Conservation (phyloP, 1,140 invertebrate genomes). For the Dinoponera quadriceps region DNA sequence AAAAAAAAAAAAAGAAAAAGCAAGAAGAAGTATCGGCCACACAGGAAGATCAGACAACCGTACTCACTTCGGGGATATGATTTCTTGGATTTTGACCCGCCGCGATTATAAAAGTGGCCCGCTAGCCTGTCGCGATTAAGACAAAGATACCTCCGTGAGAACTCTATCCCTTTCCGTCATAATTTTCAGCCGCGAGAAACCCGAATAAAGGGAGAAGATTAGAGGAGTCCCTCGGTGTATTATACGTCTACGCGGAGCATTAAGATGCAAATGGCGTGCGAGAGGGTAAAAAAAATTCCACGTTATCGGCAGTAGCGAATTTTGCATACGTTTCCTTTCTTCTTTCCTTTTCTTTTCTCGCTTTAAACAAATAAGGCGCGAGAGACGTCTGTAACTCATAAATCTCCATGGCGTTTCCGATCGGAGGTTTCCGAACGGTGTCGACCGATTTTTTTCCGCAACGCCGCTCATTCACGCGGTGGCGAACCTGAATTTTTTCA, state of each 20-base stretch:
- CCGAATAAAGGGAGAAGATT: neutral
- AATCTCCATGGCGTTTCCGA: neutral
- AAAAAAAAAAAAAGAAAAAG: slow-evolving; percentile 55
- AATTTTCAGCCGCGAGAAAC: slow-evolving; percentile 1
- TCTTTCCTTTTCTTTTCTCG: no score
- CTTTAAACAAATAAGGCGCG: neutral
- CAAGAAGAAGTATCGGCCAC: slow-evolving; percentile 63
- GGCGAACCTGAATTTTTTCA: slow-evolving; percentile 21
- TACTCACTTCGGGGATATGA: slow-evolving; percentile 57
- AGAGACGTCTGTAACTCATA: neutral
- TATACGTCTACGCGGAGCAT: neutral
- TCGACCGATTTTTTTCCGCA: neutral
- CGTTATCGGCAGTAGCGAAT: neutral
- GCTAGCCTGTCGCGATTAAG: slow-evolving; percentile 52
- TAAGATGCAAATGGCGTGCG: neutral
- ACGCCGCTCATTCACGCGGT: neutral
- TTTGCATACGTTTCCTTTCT: no score
- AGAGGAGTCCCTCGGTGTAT: neutral
- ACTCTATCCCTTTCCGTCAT: slow-evolving; percentile 25
- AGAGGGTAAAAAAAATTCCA: neutral
- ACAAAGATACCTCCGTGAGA: slow-evolving; percentile 28
- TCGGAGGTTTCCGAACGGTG: neutral
- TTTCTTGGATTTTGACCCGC: slow-evolving; percentile 27
- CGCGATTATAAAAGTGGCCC: slow-evolving; percentile 22
- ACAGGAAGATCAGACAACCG: slow-evolving; percentile 70